Percentiles rank a stretch among this genome's conserved stretches.
These are phyloP conservation scores for Saturnia japonica DNA, from an alignment of 2,888 invertebrate genomes.

Conservation along the genomic window DNA sequence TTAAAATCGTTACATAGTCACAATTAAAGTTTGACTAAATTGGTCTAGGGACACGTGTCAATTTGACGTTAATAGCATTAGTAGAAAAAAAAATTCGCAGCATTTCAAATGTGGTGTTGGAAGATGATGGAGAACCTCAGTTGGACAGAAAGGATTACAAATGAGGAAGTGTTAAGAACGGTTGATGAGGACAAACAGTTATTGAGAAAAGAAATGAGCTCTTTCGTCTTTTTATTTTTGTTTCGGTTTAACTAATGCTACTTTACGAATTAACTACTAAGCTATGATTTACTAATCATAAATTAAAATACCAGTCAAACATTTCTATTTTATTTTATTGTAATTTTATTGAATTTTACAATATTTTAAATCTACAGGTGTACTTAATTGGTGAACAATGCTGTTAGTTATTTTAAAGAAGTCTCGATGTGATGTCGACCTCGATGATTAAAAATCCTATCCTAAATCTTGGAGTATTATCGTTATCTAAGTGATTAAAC, in stretches of 20 bases:
- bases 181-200: neutral
- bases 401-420: neutral
- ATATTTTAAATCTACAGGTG: neutral
- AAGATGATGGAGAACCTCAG: no score
- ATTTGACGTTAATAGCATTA: no score
- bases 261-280: no score
- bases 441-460: neutral
- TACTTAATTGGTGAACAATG: neutral
- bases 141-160: no score
- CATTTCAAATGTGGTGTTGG: neutral
- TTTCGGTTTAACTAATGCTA: no score
- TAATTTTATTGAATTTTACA: neutral
- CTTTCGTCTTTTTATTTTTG: no score
- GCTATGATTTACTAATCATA: neutral
- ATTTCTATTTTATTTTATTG: neutral
- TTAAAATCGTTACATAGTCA: no score
- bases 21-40: no score
- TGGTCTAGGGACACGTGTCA: no score
- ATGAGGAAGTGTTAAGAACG: no score
- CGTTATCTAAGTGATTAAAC: neutral
- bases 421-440: neutral
- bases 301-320: neutral
- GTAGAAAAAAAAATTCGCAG: neutral
- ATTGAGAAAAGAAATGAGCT: no score
- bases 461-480: neutral